phyloP scores from a whole-genome alignment of 2,797 vertebrate species.

The Tokudaia tokunoshimensis region DNA sequence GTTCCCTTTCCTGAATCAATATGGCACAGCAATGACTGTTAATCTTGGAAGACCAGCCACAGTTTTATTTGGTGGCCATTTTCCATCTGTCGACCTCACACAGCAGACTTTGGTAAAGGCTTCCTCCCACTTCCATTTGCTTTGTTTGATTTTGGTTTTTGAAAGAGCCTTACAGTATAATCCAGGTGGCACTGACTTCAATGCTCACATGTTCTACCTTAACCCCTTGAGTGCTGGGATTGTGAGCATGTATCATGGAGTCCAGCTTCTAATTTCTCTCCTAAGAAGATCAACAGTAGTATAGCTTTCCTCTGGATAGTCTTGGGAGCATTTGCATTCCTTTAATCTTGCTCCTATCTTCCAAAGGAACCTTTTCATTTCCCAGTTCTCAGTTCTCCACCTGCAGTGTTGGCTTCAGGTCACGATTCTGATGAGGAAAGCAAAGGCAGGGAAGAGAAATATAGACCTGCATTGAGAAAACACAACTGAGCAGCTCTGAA shows the following conservation, averaged over 20 bases:
- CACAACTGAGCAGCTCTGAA: background rate
- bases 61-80: background rate
- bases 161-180: background rate
- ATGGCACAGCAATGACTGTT: background rate
- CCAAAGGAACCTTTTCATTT: conserved; percentile 4
- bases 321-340: background rate
- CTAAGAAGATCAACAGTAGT: background rate
- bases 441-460: background rate
- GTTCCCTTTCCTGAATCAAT: background rate
- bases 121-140: background rate
- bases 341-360: background rate
- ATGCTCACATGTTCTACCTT: background rate
- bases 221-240: background rate
- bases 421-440: background rate
- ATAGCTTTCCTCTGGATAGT: background rate
- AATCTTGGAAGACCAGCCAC: background rate
- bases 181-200: background rate
- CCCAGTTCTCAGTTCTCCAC: background rate
- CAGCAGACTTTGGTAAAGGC: background rate
- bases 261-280: background rate
- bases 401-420: background rate
- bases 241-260: too few relatives aligned
- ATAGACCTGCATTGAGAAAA: background rate
- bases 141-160: background rate
- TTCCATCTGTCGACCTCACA: background rate